Evolutionary conservation across 2,888 invertebrate genomes (phyloP).

Genomic region (Pseudoips prasinana): DNA sequence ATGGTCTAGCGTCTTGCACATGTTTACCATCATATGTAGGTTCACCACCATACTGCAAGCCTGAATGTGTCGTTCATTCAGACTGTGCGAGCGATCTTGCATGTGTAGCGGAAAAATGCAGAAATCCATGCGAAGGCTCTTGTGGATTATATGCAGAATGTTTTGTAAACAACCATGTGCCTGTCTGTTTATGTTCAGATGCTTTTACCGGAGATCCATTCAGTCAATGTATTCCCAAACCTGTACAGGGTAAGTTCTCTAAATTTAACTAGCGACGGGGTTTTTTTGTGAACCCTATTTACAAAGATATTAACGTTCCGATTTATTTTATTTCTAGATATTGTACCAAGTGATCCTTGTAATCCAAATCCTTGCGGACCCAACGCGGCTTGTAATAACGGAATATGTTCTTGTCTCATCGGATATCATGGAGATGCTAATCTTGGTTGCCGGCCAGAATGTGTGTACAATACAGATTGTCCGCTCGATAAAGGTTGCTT

Average conservation of each 20-base stretch:
- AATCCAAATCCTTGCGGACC: slow-evolving; percentile 85
- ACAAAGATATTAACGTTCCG: too few relatives aligned
- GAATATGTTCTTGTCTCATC: slow-evolving; percentile 81
- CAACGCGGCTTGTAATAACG: slow-evolving; percentile 81
- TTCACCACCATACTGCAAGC: slow-evolving; percentile 84
- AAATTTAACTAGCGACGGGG: too few relatives aligned
- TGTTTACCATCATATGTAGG: slow-evolving; percentile 85
- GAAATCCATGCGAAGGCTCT: slow-evolving; percentile 86
- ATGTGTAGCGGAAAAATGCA: slow-evolving; percentile 86
- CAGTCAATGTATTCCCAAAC: slow-evolving; percentile 81
- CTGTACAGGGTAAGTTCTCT: slow-evolving; percentile 63
- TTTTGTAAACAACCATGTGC: slow-evolving; percentile 86
- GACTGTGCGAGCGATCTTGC: slow-evolving; percentile 85
- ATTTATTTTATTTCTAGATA: too few relatives aligned
- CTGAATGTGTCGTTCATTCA: slow-evolving; percentile 85
- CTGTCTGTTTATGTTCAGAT: slow-evolving; percentile 86
- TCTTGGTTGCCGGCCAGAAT: slow-evolving; percentile 86
- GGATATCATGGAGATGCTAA: slow-evolving; percentile 86
- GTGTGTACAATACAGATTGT: slow-evolving; percentile 86
- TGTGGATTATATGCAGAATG: slow-evolving; percentile 86
- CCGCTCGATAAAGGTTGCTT: slow-evolving; percentile 84
- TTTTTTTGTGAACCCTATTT: too few relatives aligned
- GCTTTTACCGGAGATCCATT: slow-evolving; percentile 88
- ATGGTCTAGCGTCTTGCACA: slow-evolving; percentile 86
- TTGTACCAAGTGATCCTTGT: slow-evolving; percentile 77